phyloP scores from a whole-genome alignment of 2,113 vertebrate species.

The Glaucomys volans region DNA sequence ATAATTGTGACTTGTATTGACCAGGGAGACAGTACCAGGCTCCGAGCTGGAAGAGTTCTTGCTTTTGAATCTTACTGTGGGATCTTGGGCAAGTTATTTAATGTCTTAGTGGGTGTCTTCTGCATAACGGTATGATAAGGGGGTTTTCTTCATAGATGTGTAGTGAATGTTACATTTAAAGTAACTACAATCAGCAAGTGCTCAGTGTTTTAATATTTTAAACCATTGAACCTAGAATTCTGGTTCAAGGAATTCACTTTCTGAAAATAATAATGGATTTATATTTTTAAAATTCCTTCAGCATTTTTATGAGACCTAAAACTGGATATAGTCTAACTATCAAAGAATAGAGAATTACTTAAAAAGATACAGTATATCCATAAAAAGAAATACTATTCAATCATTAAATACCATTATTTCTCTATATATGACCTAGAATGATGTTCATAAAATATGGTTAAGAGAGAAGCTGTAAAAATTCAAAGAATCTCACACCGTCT shows the following conservation, averaged over 20 bases:
- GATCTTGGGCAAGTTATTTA: neutral
- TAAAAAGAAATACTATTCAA: neutral
- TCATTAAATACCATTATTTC: constrained; percentile 16
- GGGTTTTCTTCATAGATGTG: neutral
- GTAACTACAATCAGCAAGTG: neutral
- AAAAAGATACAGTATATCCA: neutral
- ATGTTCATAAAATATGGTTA: neutral
- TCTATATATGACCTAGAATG: constrained; percentile 9
- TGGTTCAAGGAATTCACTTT: constrained; percentile 10
- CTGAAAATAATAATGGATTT: constrained; percentile 16
- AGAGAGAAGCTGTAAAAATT: constrained; percentile 14
- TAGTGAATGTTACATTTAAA: neutral
- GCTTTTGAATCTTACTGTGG: neutral
- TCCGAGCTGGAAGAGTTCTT: neutral
- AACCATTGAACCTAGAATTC: neutral
- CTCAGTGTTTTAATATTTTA: neutral
- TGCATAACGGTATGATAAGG: neutral
- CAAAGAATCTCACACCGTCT: neutral
- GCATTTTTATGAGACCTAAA: constrained; percentile 27
- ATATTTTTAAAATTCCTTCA: neutral
- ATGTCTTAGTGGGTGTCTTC: neutral
- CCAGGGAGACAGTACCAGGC: neutral
- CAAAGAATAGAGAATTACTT: neutral
- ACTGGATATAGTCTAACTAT: neutral
- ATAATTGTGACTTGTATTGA: neutral